Evolutionary conservation across 2,888 invertebrate genomes (phyloP).

Genomic region (Xanthorhoe designata): DNA sequence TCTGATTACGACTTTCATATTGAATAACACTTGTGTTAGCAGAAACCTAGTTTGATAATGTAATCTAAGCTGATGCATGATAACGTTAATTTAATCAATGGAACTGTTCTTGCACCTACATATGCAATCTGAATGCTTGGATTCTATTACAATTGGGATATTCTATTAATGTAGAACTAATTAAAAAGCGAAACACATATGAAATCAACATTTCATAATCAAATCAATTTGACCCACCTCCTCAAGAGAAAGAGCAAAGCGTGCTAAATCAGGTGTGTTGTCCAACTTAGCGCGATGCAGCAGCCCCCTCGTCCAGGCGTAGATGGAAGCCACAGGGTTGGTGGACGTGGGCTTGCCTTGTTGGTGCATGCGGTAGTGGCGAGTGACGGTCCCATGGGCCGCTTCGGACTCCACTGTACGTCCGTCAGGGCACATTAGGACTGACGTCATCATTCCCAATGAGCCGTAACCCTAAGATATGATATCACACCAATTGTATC

Average conservation of each 20-base stretch:
- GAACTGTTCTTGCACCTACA: too few species aligned
- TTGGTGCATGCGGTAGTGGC: constrained; percentile 95
- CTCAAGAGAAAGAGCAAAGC: constrained; percentile 90
- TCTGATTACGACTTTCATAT: too few species aligned
- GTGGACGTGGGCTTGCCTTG: constrained; percentile 95
- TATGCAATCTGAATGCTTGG: too few species aligned
- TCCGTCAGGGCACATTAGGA: constrained; percentile 93
- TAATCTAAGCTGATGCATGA: too few species aligned
- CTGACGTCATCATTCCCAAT: constrained; percentile 96
- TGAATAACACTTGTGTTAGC: too few species aligned
- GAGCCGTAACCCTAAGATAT: constrained; percentile 88
- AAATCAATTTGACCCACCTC: constrained; percentile 67
- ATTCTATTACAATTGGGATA: too few species aligned
- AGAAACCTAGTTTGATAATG: too few species aligned
- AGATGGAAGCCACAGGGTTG: constrained; percentile 96
- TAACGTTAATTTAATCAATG: too few species aligned
- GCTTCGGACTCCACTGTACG: constrained; percentile 96
- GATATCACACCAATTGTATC: not conserved
- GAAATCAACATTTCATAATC: not conserved
- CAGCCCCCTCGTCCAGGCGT: constrained; percentile 95
- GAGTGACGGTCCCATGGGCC: constrained; percentile 96
- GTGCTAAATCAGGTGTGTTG: constrained; percentile 89
- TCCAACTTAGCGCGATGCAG: constrained; percentile 94
- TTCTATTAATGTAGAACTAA: too few species aligned
- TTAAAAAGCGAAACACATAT: not conserved